Evolutionary conservation across 53 echinoderm and acorn worm species (phyloP), one percentile per base, ranked within the genome.

Genomic region (Temnopleurus reevesii): DNA sequence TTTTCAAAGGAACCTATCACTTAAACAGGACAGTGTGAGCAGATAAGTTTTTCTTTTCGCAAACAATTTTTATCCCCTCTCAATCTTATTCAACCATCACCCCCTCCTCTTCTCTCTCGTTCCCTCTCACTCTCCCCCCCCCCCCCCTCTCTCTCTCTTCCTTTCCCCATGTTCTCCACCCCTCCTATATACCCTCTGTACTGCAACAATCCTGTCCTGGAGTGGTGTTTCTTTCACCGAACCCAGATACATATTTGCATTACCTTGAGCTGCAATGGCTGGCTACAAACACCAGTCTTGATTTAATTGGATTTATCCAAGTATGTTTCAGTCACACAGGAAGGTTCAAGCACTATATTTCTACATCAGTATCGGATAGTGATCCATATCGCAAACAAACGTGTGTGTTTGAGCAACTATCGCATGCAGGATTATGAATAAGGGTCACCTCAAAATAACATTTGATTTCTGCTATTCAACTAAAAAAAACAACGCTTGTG

Each of bases 171-270:
- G 8, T 8, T 6, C 44, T 24, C 1, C 21, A 25, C 41, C 28
- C 17, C 7, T 10, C 79, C 27, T 26, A 46, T 29, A 5, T 17
- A 27, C 41, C 79, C 29, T 77, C 26, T 51, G 8, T 51, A 8
- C 47, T 46, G 29, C 12, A 44, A 4, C 25, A 76, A 23, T 41
- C n/a, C 30, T 23, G 8, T 23, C 9, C 24, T 38, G 41, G 12
- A 77, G 46, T 77, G 49, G 79, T 77, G 21, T 47, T 77, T 47
- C 79, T 77, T 82, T 82, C 21, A 55, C 4, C 13, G 19, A 82
- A 31, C 55, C 23, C 47, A 25, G 83, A 82, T 82, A 82, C 83
- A 82, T 82, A 56, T 82, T 82, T 82, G 55, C 83, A 54, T 82
- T 82, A 82, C 83, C 83, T 55, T 82, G 55, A 55, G 83, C 83